These are phyloP conservation scores for Prosapia bicincta DNA, from an alignment of 2,888 invertebrate species.

Conservation along the genomic window DNA sequence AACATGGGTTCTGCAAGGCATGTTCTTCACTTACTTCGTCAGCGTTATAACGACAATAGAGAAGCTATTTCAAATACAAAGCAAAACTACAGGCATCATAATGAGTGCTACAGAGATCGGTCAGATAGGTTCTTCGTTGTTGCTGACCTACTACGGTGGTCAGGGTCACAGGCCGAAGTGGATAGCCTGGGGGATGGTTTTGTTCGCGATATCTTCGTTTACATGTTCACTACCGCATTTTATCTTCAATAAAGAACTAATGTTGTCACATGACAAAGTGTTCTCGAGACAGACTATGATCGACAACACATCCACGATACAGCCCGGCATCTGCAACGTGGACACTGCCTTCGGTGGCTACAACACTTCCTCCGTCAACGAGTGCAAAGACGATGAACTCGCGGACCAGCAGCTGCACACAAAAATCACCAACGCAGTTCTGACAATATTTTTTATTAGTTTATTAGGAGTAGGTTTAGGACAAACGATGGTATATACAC, in stretches of 20 bases:
- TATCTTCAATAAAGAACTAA: slow-evolving; percentile 72
- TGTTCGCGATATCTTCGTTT: slow-evolving; percentile 81
- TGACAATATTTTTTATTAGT: slow-evolving; percentile 85
- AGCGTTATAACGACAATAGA: slow-evolving; percentile 92
- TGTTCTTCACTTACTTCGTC: slow-evolving; percentile 93
- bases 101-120: slow-evolving; percentile 91
- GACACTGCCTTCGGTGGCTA: not conserved
- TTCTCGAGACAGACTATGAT: slow-evolving; percentile 31
- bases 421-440: slow-evolving; percentile 73
- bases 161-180: slow-evolving; percentile 89
- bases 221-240: slow-evolving; percentile 86
- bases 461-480: slow-evolving; percentile 87
- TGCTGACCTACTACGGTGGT: slow-evolving; percentile 86
- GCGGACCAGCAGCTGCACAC: slow-evolving; percentile 66
- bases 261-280: slow-evolving; percentile 49
- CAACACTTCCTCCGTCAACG: not conserved
- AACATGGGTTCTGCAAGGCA: slow-evolving; percentile 79
- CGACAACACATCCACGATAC: slow-evolving; percentile 9
- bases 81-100: slow-evolving; percentile 84
- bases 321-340: slow-evolving; percentile 35
- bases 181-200: slow-evolving; percentile 87
- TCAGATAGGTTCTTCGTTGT: slow-evolving; percentile 83
- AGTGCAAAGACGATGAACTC: slow-evolving; percentile 60
- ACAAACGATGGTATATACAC: slow-evolving; percentile 87
- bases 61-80: slow-evolving; percentile 87